These are phyloP conservation scores for Syndactyla subalaris DNA, from an alignment of 2,797 vertebrate genomes.

Conservation along the genomic window DNA sequence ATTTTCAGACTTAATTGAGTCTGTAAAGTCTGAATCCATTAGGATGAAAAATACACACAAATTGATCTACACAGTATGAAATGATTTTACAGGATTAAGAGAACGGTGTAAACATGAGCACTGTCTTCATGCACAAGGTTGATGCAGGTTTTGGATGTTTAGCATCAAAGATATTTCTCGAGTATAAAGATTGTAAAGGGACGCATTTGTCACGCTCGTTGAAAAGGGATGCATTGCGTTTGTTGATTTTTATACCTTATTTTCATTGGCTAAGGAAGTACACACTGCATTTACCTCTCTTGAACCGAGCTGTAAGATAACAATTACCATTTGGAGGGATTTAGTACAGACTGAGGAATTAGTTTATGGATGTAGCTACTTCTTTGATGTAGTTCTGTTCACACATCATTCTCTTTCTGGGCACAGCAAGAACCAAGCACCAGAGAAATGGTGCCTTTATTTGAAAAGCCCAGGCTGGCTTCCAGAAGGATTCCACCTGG, in stretches of 20 bases:
- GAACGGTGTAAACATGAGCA: neutral
- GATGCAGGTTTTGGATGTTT: neutral
- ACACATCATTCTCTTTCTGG: neutral
- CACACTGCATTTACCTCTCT: neutral
- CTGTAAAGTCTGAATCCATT: neutral
- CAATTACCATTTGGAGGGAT: neutral
- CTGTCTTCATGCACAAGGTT: neutral
- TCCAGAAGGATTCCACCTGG: neutral
- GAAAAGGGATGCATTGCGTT: neutral
- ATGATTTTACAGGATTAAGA: neutral
- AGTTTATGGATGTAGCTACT: neutral
- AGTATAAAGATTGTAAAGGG: neutral
- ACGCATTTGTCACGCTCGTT: neutral
- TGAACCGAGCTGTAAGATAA: neutral
- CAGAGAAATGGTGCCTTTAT: neutral
- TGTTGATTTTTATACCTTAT: neutral
- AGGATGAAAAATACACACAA: neutral
- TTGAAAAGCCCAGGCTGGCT: neutral
- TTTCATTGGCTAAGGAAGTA: neutral
- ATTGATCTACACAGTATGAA: neutral
- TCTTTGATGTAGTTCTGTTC: neutral
- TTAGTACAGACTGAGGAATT: neutral
- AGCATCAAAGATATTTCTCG: neutral
- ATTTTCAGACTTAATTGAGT: neutral
- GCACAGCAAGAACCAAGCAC: neutral